Evolutionary conservation across 2,888 invertebrate genomes (phyloP).

Genomic region (Luperina nickerlii): DNA sequence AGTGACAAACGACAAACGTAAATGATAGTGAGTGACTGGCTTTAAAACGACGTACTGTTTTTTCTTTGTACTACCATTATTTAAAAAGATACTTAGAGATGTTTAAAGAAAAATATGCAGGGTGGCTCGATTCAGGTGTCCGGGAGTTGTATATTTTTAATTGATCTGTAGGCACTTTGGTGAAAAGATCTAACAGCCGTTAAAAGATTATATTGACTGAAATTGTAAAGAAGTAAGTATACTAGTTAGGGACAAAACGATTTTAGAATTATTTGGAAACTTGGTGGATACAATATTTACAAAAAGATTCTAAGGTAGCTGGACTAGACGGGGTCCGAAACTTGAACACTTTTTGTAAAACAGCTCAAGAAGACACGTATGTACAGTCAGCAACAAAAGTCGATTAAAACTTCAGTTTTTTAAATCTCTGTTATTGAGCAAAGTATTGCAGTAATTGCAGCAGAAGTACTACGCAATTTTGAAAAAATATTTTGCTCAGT

Average conservation of each 20-base stretch:
- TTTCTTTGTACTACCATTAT: background rate
- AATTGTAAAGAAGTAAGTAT: background rate
- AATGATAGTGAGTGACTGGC: background rate
- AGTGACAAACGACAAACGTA: no score
- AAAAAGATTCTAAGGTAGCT: background rate
- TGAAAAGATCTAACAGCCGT: slow-evolving; percentile 24
- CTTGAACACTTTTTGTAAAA: background rate
- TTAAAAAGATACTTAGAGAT: background rate
- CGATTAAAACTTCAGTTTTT: no score
- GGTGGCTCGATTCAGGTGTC: background rate
- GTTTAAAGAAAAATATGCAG: background rate
- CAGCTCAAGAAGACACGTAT: slow-evolving; percentile 6
- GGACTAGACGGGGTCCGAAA: background rate
- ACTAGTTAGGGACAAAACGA: no score
- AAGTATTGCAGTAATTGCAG: no score
- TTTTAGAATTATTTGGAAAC: background rate
- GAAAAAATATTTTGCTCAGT: no score
- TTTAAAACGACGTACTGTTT: background rate
- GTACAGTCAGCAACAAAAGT: no score
- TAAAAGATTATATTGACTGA: background rate
- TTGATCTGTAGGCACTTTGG: slow-evolving; percentile 16
- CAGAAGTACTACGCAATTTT: no score
- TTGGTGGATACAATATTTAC: background rate
- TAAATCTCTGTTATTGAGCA: no score
- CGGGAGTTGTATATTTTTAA: background rate